phyloP scores from a whole-genome alignment of 2,888 invertebrate genomes.

The Phorcus lineatus region DNA sequence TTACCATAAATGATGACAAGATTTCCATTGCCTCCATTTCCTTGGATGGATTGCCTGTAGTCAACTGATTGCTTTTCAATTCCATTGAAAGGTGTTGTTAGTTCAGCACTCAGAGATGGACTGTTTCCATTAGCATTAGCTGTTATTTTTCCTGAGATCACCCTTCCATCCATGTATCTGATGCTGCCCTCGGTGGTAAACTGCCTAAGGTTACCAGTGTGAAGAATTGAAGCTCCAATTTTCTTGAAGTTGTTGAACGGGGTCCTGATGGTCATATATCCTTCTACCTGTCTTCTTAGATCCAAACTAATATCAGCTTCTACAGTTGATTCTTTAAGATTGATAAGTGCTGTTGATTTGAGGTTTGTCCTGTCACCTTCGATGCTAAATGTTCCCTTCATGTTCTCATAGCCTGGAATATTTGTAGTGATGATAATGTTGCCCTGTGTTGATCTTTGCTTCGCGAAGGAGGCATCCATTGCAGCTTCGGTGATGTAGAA shows the following conservation, averaged over 20 bases:
- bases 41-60: neutral
- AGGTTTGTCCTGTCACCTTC: neutral
- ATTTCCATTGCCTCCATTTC: neutral
- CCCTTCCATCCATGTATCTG: constrained; percentile 34
- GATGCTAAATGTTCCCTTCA: neutral
- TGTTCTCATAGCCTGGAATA: constrained; percentile 6
- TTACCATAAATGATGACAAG: neutral
- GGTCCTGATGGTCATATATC: constrained; percentile 21
- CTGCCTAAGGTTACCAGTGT: constrained; percentile 34
- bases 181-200: constrained; percentile 40
- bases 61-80: neutral
- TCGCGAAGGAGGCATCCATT: no score
- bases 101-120: constrained; percentile 13
- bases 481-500: no score
- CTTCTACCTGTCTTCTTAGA: constrained; percentile 9
- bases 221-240: constrained; percentile 28
- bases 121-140: neutral
- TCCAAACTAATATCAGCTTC: neutral
- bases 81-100: constrained; percentile 28
- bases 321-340: neutral
- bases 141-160: neutral
- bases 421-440: constrained; percentile 1
- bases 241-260: constrained; percentile 30
- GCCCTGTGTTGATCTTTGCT: neutral
- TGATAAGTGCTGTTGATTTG: neutral